A percentile compares a stretch with the other conserved stretches of the same genome.
These are phyloP conservation scores for Abrostola tripartita DNA, from an alignment of 2,888 invertebrate species.

Conservation along the genomic window DNA sequence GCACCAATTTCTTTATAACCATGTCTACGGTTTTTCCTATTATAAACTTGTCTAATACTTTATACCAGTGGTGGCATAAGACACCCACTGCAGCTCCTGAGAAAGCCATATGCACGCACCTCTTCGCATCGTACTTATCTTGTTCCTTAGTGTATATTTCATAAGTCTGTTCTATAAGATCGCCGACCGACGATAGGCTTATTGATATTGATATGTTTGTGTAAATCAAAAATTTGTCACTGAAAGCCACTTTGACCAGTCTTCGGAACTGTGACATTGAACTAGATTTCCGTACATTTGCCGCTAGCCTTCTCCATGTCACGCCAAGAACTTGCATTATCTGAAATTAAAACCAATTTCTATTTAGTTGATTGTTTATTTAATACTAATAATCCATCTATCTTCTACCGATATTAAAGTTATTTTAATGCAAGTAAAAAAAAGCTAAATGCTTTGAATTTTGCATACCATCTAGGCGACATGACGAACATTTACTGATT, in stretches of 20 bases:
- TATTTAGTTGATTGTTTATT: neutral
- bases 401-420: too few relatives aligned
- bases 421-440: too few relatives aligned
- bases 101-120: conserved; percentile 93
- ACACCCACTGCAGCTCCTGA: conserved; percentile 94
- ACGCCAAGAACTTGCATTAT: conserved; percentile 66
- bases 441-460: too few relatives aligned
- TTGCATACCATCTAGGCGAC: too few relatives aligned
- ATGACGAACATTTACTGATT: too few relatives aligned
- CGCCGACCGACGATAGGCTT: conserved; percentile 93
- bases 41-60: conserved; percentile 91
- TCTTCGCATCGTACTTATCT: conserved; percentile 87
- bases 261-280: conserved; percentile 63
- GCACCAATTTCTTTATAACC: conserved; percentile 93
- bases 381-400: conserved; percentile 9
- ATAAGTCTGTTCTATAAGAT: conserved; percentile 94
- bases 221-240: conserved; percentile 91
- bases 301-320: conserved; percentile 75
- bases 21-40: conserved; percentile 91
- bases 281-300: conserved; percentile 62
- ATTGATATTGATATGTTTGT: conserved; percentile 95
- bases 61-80: conserved; percentile 96
- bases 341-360: conserved; percentile 60
- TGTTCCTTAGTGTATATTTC: conserved; percentile 91
- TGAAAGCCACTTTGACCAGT: conserved; percentile 86